Percentiles rank a stretch among this genome's conserved stretches.
Evolutionary conservation across 2,113 vertebrate genomes (phyloP).

Genomic region (Aplodontia rufa): DNA sequence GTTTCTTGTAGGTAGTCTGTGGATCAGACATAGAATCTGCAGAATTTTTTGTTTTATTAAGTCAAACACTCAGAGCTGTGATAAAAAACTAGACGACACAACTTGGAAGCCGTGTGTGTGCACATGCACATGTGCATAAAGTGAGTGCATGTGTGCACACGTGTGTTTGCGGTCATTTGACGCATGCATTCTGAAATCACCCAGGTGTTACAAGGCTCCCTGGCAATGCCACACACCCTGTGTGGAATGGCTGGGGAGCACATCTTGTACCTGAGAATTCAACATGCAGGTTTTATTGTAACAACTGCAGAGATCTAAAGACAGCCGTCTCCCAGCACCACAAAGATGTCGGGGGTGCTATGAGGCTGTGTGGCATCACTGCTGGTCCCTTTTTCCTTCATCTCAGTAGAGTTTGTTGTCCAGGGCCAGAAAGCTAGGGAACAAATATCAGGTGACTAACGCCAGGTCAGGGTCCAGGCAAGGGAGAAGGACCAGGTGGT

Average conservation of each 20-base stretch:
- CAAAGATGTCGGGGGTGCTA: background rate
- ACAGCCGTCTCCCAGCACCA: too few relatives aligned
- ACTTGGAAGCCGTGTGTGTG: background rate
- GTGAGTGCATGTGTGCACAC: too few relatives aligned
- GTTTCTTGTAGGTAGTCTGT: constrained; percentile 61
- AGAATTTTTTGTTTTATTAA: background rate
- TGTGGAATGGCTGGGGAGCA: background rate
- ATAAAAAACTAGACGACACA: background rate
- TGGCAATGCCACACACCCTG: rapidly evolving
- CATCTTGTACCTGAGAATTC: background rate
- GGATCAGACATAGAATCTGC: constrained; percentile 4
- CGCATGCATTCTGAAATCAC: background rate
- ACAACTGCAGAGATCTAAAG: background rate
- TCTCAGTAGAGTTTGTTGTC: background rate
- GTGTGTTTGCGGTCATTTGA: background rate
- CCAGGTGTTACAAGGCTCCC: too few relatives aligned
- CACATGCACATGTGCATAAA: too few relatives aligned
- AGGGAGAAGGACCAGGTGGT: background rate
- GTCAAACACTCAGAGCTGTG: background rate
- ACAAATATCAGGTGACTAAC: too few relatives aligned
- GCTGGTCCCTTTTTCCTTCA: rapidly evolving
- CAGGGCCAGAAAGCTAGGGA: rapidly evolving
- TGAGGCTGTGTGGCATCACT: too few relatives aligned
- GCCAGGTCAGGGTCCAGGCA: background rate
- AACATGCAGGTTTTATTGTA: too few relatives aligned